Conservation (phyloP, 2,888 invertebrate species). For the Polietes domitor region DNA sequence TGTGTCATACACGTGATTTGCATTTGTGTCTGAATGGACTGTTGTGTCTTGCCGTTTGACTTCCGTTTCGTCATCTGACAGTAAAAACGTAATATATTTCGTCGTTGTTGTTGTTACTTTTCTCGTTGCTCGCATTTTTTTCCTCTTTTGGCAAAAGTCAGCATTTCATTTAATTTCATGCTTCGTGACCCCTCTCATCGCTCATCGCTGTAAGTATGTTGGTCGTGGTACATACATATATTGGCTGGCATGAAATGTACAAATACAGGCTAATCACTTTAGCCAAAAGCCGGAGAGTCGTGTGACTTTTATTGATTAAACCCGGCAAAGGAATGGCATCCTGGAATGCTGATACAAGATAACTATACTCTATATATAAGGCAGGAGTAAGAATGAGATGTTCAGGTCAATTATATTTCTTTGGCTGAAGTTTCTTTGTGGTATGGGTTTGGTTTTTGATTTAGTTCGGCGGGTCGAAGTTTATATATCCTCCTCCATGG, state of each 20-base stretch:
- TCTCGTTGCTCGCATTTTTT: too few relatives aligned
- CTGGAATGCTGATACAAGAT: too few relatives aligned
- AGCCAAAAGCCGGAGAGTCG: neutral
- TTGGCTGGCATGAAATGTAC: slow-evolving; percentile 1
- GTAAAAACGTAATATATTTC: slow-evolving; percentile 1
- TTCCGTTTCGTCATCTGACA: neutral
- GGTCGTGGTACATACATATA: neutral
- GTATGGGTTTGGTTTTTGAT: too few relatives aligned
- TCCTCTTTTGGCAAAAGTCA: neutral
- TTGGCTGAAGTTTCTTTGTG: too few relatives aligned
- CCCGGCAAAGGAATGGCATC: neutral
- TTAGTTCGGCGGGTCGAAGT: too few relatives aligned
- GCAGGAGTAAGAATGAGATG: too few relatives aligned
- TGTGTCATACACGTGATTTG: slow-evolving; percentile 25
- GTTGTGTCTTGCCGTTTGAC: neutral
- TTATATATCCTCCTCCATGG: too few relatives aligned
- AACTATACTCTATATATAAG: too few relatives aligned
- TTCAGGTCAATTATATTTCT: too few relatives aligned
- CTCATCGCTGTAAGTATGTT: neutral
- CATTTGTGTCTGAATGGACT: neutral
- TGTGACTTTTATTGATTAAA: slow-evolving; percentile 1
- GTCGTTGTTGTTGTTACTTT: too few relatives aligned
- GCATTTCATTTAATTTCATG: neutral
- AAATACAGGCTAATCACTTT: neutral
- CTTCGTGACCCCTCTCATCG: neutral